Base-by-base conservation (phyloP, 64 coral and sea anemone genomes). In the Porites lutea region DNA sequence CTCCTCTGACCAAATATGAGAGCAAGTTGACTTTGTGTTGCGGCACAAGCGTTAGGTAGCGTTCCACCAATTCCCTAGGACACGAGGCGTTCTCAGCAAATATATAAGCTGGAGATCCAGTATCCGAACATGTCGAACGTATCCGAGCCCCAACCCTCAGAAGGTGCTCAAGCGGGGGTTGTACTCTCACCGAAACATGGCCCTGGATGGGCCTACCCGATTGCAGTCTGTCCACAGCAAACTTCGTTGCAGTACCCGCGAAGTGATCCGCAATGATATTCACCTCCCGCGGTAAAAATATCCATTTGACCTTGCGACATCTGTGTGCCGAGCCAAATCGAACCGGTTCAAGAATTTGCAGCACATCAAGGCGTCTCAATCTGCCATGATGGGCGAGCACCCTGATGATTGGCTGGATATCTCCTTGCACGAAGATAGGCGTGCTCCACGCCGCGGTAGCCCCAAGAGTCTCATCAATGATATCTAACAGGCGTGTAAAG, bases 391-490 rank as follows among this genome's bases (percentile, higher is more conserved):
- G 50, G n/a, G 74, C 74, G 2, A 77, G 27, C 13, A 48, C 37
- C 8, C 50, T 77, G 18, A 77, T 50, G 43, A 77, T 77, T 6
- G 74, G 74, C 13, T 48, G 74, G 43, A 77, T 77, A 47, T 77
- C 74, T 14, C 74, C 74, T 77, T 77, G 74, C 1, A 77, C 59
- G 59, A 61, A 61, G 14, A 50, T 77, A 77, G 3, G 43, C 43
- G 13, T 77, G 74, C 1, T 77, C 74, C 1, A 77, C 74, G 13
- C 13, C 0, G 43, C 50, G 50, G 6, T 3, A 48, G 13, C 74
- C 6, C 13, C 1, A 5, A 1, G 14, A 2, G 74, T 48, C 13
- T 77, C 50, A 43, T 3, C 59, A 61, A 61, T 61, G 59, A 61
- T 61, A 61, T 77, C 74, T 3, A 43, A 77, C 6, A 77, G 27